Evolutionary conservation across 2,113 vertebrate genomes (phyloP), one percentile per base, ranked within the genome.

Genomic region (Anseranas semipalmata): DNA sequence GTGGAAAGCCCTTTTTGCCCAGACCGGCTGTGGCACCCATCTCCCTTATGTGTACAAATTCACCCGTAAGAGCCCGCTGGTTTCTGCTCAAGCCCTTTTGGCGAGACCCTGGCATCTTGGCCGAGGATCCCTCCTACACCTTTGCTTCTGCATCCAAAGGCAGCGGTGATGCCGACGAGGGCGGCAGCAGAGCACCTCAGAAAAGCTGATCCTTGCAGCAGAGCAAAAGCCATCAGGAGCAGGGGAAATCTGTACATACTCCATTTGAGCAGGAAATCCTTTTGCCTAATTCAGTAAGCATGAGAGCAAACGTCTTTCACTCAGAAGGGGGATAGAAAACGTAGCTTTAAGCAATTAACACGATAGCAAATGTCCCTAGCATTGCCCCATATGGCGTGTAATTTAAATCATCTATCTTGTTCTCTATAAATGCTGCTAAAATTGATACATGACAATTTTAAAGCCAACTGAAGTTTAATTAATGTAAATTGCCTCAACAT

Each of bases 261-360:
- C 35, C 27, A 15, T 68, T 76, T 82, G 70, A 62, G 62, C 71
- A 89, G 70, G 56, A 70, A 72, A 52, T 22, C 55, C 60, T 71
- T 78, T 67, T 60, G 41, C 41, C 66, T 88, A 58, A 81, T 59
- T 93, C 62, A 85, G 78, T 39, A 93, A 78, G 67, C 88, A 45
- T 21, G 62, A 78, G 46, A 87, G 68, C 83, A 59, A 92, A 71
- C 37, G 14, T 52, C 90, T 96, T 93, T 90, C 58, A 6, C 65
- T 88, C 70, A 35, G 48, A 89, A 91, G 35, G 45, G 78, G 70
- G 82, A 96, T 83, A 84, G 81, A 87, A 94, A 95, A 93, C 6
- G n/a, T 90, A 87, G 92, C 87, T 97, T 93, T 89, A 91, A 97
- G 91, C 94, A 97, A 97, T 97, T 97, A 98, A 96, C 95, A 90